Base-by-base conservation (phyloP, 2,113 vertebrate genomes). In the Brachyhypopomus occidentalis region DNA sequence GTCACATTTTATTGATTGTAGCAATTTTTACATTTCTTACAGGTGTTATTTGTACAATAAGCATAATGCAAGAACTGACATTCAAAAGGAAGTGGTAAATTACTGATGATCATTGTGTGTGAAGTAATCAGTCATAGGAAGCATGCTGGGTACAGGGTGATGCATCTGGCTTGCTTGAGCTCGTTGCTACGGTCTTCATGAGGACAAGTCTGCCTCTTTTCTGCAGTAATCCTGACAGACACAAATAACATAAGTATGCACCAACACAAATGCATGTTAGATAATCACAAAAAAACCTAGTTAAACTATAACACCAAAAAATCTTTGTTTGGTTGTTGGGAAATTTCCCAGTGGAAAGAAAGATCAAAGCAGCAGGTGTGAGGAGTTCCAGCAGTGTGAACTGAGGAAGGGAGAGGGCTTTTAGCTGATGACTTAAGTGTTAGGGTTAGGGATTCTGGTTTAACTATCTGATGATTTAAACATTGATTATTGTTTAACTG, bases 251-350 rank as follows among this genome's bases (percentile, higher is more conserved):
- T 11, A 52, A 11, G 7, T 52, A 52, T 14, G 14, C 30, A 14
- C 45, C 9, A 14, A 2, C 9, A 36, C 25, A 20, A 3, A 8
- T 22, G 2, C 30, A 30, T 30, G 30, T 30, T 30, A 34, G 70
- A 78, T 45, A 80, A 72, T 75, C 79, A 84, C 83, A 84, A 1
- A 36, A 36, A 56, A 25, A 1, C 72, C 78, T 11, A 0, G 0
- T 2, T 3, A 0, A 23, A 22, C 3, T 78, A 84, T 0, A 1
- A 1, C 30, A 30, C 30, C 30, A 30, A 30, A 30, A 30, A 30
- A 30, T 30, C 30, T 30, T 30, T 30, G 30, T 30, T 30, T 30
- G 30, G 30, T 30, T 30, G 30, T 30, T 30, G 30, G 30, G 30
- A 30, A 30, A 30, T 30, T 30, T 30, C 30, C 30, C 30, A 30